These are phyloP conservation scores for Acanthaster planci DNA, from an alignment of 35 echinoderm and acorn worm species.

Conservation along the genomic window DNA sequence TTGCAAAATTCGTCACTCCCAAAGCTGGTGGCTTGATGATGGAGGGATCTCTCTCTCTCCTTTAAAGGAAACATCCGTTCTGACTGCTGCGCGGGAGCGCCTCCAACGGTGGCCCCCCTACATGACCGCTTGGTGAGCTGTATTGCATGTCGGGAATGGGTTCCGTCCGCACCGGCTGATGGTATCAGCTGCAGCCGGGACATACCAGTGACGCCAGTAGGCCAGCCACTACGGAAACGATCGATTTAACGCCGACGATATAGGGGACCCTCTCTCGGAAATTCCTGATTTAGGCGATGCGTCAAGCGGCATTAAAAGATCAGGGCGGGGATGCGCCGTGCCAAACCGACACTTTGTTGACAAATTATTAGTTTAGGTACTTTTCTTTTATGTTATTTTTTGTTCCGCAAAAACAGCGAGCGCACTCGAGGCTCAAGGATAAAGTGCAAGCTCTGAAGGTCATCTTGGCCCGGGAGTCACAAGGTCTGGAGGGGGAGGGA, in stretches of 20 bases:
- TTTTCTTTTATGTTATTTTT: background rate
- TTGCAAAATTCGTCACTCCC: too few relatives aligned
- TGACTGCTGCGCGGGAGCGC: background rate
- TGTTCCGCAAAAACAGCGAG: too few relatives aligned
- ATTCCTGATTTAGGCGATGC: slow-evolving; percentile 15
- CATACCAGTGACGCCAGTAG: background rate
- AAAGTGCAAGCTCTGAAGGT: background rate
- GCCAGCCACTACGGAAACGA: background rate
- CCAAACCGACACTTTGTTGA: slow-evolving; percentile 6
- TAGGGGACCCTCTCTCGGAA: background rate
- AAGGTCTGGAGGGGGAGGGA: too few relatives aligned
- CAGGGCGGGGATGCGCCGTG: slow-evolving; percentile 11
- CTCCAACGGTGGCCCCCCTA: background rate
- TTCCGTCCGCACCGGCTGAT: background rate
- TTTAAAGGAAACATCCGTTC: too few relatives aligned
- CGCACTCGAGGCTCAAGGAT: background rate
- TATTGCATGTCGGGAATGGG: background rate
- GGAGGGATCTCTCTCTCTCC: too few relatives aligned
- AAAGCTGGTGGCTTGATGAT: too few relatives aligned
- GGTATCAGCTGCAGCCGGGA: background rate
- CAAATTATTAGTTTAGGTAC: background rate
- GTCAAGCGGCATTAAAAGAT: slow-evolving; percentile 22
- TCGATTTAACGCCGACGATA: slow-evolving; percentile 11
- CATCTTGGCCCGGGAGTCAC: background rate
- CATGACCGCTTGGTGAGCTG: background rate